Evolutionary conservation across 2,888 invertebrate species (phyloP).

Genomic region (Troides oblongomaculatus): DNA sequence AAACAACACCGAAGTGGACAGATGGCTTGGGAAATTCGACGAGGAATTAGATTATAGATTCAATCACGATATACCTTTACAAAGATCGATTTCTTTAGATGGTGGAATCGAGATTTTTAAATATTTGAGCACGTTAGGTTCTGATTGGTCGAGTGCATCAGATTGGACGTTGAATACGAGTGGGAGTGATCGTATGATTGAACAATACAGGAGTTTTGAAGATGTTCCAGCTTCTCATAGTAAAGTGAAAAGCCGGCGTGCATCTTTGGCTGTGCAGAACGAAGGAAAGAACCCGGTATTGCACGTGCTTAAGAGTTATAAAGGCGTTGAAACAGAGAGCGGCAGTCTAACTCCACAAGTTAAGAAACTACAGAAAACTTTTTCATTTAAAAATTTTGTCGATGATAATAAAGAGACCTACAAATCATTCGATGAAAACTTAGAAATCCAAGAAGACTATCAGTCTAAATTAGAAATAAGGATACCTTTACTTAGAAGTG

Average conservation of each 20-base stretch:
- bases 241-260: conserved; percentile 65
- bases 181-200: conserved; percentile 40
- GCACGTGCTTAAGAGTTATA: conserved; percentile 59
- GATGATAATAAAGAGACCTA: conserved; percentile 43
- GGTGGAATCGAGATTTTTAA: conserved; percentile 63
- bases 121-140: conserved; percentile 57
- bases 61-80: conserved; percentile 58
- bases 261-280: conserved; percentile 56
- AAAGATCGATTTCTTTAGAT: conserved; percentile 65
- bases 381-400: conserved; percentile 46
- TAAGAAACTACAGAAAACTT: conserved; percentile 58
- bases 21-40: conserved; percentile 65
- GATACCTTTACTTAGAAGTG: conserved; percentile 32
- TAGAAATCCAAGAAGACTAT: conserved; percentile 36
- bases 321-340: conserved; percentile 49
- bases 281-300: conserved; percentile 50
- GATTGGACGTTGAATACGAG: conserved; percentile 59
- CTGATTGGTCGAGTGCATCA: conserved; percentile 54
- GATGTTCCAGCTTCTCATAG: conserved; percentile 68
- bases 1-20: conserved; percentile 54
- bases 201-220: conserved; percentile 62
- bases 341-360: conserved; percentile 56
- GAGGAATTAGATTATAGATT: conserved; percentile 48
- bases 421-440: conserved; percentile 40
- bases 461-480: conserved; percentile 38